These are phyloP conservation scores for Hippopotamus amphibius DNA, from an alignment of 2,113 vertebrate species.

Conservation along the genomic window DNA sequence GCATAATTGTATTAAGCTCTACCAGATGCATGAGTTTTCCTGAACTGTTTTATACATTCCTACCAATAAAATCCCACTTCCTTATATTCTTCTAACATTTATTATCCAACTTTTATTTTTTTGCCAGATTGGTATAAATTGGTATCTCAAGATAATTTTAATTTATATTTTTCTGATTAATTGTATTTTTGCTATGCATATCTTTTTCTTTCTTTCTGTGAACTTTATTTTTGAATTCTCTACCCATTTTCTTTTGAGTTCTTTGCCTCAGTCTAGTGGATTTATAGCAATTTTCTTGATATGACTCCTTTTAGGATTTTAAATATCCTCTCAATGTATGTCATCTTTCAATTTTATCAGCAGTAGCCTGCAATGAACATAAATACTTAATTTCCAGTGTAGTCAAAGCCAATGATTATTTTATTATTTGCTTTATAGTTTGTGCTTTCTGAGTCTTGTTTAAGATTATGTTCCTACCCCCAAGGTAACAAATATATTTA, in stretches of 20 bases:
- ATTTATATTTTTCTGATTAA: slow-evolving; percentile 27
- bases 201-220: not conserved
- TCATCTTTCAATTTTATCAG: not conserved
- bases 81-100: not conserved
- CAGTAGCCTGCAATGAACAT: not conserved
- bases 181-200: not conserved
- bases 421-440: slow-evolving; percentile 4
- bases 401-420: not conserved
- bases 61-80: not conserved
- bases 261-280: slow-evolving; percentile 7
- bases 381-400: not conserved
- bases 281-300: not conserved
- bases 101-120: not conserved
- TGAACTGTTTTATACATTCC: not conserved
- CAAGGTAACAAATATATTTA: not conserved
- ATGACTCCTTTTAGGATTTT: not conserved
- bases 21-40: not conserved
- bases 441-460: not conserved
- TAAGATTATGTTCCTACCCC: not conserved
- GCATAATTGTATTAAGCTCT: not conserved
- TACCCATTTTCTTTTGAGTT: not conserved
- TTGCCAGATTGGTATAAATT: not conserved
- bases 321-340: not conserved
- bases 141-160: not conserved
- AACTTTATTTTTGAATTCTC: not conserved